Evolutionary conservation across 2,113 vertebrate species (phyloP).

Genomic region (Melanerpes formicivorus): DNA sequence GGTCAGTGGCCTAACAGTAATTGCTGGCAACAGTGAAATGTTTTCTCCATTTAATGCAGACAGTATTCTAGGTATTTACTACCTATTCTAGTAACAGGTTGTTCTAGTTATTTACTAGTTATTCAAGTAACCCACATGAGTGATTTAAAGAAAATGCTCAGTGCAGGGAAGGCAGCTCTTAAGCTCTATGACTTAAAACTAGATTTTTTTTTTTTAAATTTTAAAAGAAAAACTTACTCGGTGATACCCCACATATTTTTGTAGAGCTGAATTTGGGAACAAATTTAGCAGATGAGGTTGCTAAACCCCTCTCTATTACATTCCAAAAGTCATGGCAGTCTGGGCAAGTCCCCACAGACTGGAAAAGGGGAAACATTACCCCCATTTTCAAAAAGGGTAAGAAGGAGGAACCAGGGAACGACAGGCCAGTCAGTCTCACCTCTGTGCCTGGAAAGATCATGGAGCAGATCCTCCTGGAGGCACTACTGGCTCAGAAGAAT

Average conservation of each 20-base stretch:
- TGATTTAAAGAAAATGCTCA: not conserved
- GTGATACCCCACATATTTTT: not conserved
- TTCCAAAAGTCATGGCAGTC: too few relatives aligned
- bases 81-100: too few relatives aligned
- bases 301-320: too few relatives aligned
- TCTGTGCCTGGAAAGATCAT: too few relatives aligned
- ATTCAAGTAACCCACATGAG: not conserved
- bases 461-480: too few relatives aligned
- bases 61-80: not conserved
- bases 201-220: not conserved
- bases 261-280: not conserved
- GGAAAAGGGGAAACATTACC: too few relatives aligned
- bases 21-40: not conserved
- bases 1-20: not conserved
- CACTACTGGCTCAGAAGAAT: too few relatives aligned
- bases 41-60: not conserved
- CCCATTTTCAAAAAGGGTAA: too few relatives aligned
- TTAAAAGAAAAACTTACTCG: not conserved
- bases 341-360: too few relatives aligned
- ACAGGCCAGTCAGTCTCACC: too few relatives aligned
- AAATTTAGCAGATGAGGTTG: not conserved
- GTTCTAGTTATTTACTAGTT: too few relatives aligned
- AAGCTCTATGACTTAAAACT: not conserved
- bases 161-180: not conserved
- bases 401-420: too few relatives aligned